These are phyloP conservation scores for Montipora foliosa DNA, from an alignment of 64 coral and sea anemone genomes.

Conservation along the genomic window DNA sequence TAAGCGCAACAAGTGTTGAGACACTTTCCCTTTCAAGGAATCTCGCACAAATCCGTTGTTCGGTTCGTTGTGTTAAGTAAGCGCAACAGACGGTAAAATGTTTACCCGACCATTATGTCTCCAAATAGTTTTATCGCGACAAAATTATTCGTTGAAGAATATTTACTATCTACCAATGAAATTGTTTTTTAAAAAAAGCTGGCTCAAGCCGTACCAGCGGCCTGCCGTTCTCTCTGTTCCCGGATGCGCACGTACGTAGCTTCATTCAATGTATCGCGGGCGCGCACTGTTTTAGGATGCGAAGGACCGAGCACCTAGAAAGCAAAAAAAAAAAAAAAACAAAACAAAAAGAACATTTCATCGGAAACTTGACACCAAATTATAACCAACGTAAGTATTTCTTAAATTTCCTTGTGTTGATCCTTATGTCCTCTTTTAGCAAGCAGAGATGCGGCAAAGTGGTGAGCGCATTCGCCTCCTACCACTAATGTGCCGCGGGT, in stretches of 20 bases:
- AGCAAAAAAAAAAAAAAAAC: not conserved
- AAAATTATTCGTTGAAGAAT: too few relatives aligned
- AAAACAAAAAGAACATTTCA: not conserved
- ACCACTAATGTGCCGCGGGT: too few relatives aligned
- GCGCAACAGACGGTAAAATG: too few relatives aligned
- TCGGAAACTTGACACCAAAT: not conserved
- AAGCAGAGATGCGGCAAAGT: too few relatives aligned
- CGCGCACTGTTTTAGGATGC: conserved; percentile 78
- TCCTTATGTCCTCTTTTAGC: not conserved
- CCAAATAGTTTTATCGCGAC: too few relatives aligned
- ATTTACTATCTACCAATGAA: not conserved
- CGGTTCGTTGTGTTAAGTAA: too few relatives aligned
- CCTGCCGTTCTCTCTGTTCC: conserved; percentile 83
- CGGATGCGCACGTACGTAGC: conserved; percentile 74
- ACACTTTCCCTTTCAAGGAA: too few relatives aligned
- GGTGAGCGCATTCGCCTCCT: too few relatives aligned
- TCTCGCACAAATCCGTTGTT: too few relatives aligned
- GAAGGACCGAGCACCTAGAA: conserved; percentile 81
- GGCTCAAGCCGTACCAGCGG: conserved; percentile 88
- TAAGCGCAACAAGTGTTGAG: too few relatives aligned
- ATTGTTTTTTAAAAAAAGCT: too few relatives aligned
- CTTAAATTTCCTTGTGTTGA: not conserved
- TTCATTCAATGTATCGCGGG: conserved; percentile 83
- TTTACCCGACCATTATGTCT: too few relatives aligned
- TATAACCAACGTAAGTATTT: not conserved